These are phyloP conservation scores for Mamestra brassicae DNA, from an alignment of 2,888 invertebrate genomes.

Conservation along the genomic window DNA sequence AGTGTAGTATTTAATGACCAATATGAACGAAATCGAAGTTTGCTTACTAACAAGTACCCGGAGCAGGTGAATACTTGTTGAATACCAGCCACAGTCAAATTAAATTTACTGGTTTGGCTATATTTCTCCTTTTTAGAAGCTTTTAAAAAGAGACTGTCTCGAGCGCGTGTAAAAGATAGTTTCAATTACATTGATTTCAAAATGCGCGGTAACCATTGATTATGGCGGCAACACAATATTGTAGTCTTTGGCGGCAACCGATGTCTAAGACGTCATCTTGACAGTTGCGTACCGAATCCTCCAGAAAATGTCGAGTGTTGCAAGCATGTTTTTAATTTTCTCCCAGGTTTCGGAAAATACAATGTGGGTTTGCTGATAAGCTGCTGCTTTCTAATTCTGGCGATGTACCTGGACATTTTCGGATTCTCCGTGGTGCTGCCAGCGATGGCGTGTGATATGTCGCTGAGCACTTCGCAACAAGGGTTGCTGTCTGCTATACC, in stretches of 20 bases:
- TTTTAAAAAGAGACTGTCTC: no score
- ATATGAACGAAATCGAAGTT: no score
- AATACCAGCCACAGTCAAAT: no score
- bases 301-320: background rate
- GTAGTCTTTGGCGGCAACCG: no score
- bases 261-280: no score
- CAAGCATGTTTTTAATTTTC: background rate
- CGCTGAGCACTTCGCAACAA: conserved; percentile 91
- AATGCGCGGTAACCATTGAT: background rate
- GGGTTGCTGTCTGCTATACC: conserved; percentile 90
- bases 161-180: no score
- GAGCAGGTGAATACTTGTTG: no score
- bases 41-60: no score
- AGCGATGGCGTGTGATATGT: conserved; percentile 93
- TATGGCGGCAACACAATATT: background rate
- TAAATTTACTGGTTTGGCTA: no score
- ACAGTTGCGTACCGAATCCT: background rate
- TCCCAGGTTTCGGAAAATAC: conserved; percentile 92
- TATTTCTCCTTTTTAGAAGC: no score
- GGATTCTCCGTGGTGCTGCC: conserved; percentile 90
- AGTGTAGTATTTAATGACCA: no score
- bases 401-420: conserved; percentile 85
- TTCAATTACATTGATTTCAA: background rate
- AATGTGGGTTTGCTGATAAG: conserved; percentile 90
- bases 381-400: conserved; percentile 87